Percentiles rank a stretch among this genome's conserved stretches.
phyloP scores from a whole-genome alignment of 2,888 invertebrate species.

The Scaeva pyrastri region DNA sequence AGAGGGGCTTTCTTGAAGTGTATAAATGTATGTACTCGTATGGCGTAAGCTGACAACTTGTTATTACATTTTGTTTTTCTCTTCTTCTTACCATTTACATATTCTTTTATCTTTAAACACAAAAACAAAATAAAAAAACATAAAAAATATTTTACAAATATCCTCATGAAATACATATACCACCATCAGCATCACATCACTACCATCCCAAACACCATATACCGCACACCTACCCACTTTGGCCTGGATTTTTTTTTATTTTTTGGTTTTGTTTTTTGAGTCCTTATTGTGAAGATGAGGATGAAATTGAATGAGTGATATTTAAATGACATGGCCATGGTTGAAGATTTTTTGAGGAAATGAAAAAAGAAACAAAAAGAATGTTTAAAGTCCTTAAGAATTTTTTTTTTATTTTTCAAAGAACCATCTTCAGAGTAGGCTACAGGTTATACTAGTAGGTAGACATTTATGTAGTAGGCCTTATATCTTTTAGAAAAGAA shows the following conservation, averaged over 20 bases:
- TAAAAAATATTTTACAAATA: slow-evolving; percentile 23
- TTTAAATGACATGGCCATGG: slow-evolving; percentile 34
- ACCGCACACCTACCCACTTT: neutral
- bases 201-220: too few species aligned
- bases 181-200: too few species aligned
- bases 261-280: neutral
- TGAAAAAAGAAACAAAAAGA: neutral
- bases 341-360: slow-evolving; percentile 14
- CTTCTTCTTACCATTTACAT: neutral
- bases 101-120: slow-evolving; percentile 17
- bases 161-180: slow-evolving; percentile 2
- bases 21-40: slow-evolving; percentile 1
- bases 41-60: slow-evolving; percentile 41
- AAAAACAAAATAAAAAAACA: neutral
- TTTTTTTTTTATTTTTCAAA: neutral
- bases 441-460: slow-evolving; percentile 25
- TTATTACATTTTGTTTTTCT: slow-evolving; percentile 2
- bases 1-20: neutral
- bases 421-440: neutral
- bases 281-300: slow-evolving; percentile 1
- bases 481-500: neutral
- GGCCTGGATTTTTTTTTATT: neutral
- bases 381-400: neutral
- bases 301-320: slow-evolving; percentile 39
- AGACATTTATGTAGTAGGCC: neutral